A percentile compares a stretch with the other conserved stretches of the same genome.
Evolutionary conservation across 2,888 invertebrate species (phyloP).

Genomic region (Diplazon laetatorius): DNA sequence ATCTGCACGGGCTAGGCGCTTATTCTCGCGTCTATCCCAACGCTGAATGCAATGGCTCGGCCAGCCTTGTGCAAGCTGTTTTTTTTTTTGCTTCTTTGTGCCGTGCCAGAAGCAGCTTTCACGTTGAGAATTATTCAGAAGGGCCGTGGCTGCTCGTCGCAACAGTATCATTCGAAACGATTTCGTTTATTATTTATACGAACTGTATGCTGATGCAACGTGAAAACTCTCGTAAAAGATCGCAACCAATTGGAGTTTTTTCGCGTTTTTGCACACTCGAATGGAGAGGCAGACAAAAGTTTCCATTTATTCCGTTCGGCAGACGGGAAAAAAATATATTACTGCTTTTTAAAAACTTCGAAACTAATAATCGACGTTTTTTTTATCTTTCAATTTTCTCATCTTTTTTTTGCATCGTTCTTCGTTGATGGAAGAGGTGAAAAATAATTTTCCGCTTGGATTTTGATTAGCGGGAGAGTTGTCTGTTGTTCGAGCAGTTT

Average conservation of each 20-base stretch:
- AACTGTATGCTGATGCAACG: neutral
- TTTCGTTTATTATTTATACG: constrained; percentile 18
- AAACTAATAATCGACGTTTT: too few relatives aligned
- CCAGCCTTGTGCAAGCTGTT: constrained; percentile 10
- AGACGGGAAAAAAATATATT: neutral
- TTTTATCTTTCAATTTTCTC: too few relatives aligned
- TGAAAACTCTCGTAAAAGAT: neutral
- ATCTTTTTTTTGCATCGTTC: too few relatives aligned
- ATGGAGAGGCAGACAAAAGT: neutral
- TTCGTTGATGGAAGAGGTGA: too few relatives aligned
- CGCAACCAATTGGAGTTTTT: neutral
- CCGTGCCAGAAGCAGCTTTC: neutral
- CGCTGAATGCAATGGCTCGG: constrained; percentile 24
- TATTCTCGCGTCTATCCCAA: constrained; percentile 5
- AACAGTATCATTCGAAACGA: constrained; percentile 24
- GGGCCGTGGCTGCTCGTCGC: neutral
- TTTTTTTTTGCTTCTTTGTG: too few relatives aligned
- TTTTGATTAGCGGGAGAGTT: too few relatives aligned
- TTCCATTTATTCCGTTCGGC: neutral
- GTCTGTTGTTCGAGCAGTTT: too few relatives aligned
- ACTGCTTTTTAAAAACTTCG: neutral
- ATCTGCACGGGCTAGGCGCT: constrained; percentile 11
- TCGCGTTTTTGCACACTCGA: neutral
- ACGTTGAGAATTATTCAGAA: constrained; percentile 23
- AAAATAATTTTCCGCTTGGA: too few relatives aligned